Evolutionary conservation across 2,888 invertebrate species (phyloP).

Genomic region (Metacarcinus magister): DNA sequence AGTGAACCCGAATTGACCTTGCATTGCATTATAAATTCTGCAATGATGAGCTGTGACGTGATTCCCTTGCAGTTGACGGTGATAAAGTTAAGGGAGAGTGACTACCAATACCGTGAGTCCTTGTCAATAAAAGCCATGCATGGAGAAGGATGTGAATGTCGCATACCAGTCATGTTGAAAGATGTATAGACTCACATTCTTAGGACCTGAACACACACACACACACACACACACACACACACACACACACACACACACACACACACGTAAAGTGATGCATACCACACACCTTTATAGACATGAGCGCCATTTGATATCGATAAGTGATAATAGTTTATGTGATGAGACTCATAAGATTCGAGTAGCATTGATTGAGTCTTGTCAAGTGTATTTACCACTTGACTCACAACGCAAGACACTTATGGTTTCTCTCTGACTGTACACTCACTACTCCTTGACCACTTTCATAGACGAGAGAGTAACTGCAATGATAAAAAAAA

Average conservation of each 20-base stretch:
- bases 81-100: not conserved
- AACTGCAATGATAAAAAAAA: no score
- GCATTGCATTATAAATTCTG: not conserved
- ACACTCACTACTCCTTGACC: no score
- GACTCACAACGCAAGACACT: not conserved
- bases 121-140: not conserved
- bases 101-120: not conserved
- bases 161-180: not conserved
- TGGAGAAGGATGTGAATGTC: not conserved
- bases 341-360: not conserved
- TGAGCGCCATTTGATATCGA: not conserved
- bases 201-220: not conserved
- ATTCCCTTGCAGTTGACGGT: not conserved
- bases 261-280: not conserved
- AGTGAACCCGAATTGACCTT: no score
- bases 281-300: not conserved
- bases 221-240: not conserved
- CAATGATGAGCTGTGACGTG: not conserved
- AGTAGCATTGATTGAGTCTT: not conserved
- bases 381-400: not conserved
- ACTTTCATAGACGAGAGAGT: no score
- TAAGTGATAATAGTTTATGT: not conserved
- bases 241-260: not conserved
- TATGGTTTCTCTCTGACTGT: no score
- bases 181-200: not conserved